Evolutionary conservation across 92 coral and sea anemone genomes (phyloP), one percentile per base, ranked within the genome.

Genomic region (Galaxea fascicularis): DNA sequence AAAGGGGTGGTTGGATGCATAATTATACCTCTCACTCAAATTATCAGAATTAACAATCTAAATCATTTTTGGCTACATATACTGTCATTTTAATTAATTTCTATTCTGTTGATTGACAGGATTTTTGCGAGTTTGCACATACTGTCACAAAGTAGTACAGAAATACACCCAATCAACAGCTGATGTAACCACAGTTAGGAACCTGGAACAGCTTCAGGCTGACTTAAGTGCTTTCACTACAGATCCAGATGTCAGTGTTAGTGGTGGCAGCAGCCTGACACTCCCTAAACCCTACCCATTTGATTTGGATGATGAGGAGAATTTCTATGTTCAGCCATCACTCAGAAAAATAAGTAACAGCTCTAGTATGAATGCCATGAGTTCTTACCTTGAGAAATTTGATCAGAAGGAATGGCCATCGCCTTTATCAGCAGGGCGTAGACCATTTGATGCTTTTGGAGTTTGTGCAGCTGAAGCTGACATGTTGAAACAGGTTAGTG

Each of bases 391-490:
- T 82, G 97, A 93, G 15, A 86, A 90, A 75, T 65, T 91, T 30
- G 93, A 92, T 45, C 89, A 86, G 83, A 86, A 83, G 68, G 90
- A 89, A 17, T 57, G 93, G 35, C 90, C 87, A 0, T 30, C 86
- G 54, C 64, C 89, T n/a, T n/a, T n/a, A n/a, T 15, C 90, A 20
- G 17, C 89, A 80, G 85, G 77, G 18, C 20, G 82, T 35, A 79
- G 82, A 45, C 94, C 99, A 15, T 97, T 97, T 85, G 99, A 97
- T 80, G 98, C 98, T 39, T 95, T 97, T 90, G 98, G 99, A 44
- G 98, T 95, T 15, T 93, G 99, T 78, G 95, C 99, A 12, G 99
- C 98, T 0, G 98, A 94, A 74, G 99, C 99, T 20, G 90, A 96
- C 78, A 87, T 94, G 74, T 87, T 96, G 44, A 96, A 96, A 77